Conservation (phyloP, 2,888 invertebrate genomes). For the Epinotia brunnichana region DNA sequence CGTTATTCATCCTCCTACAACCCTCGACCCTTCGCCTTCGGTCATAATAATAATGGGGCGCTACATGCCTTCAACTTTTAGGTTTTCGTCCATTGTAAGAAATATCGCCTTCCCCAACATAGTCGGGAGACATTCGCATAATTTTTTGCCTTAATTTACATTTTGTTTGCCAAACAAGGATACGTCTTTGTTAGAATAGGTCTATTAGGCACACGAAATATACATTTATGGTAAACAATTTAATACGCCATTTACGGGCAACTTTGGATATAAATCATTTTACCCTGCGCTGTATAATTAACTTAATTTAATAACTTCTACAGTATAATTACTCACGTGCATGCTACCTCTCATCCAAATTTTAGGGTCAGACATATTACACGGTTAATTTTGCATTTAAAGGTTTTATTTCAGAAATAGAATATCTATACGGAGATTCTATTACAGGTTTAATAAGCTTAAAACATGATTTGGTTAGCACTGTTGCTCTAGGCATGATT, state of each 20-base stretch:
- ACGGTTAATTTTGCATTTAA: not conserved
- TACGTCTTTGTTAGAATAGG: conserved; percentile 41
- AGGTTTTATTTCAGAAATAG: not conserved
- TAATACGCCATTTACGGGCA: conserved; percentile 35
- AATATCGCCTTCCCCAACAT: conserved; percentile 44
- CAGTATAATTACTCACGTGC: conserved; percentile 46
- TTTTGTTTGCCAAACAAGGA: conserved; percentile 46
- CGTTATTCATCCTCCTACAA: conserved; percentile 58
- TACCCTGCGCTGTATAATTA: conserved; percentile 47
- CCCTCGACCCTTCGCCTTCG: conserved; percentile 54
- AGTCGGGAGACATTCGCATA: conserved; percentile 44
- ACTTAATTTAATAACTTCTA: conserved; percentile 48
- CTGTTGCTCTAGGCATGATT: too few species aligned
- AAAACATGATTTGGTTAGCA: too few species aligned
- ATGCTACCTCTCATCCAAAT: conserved; percentile 37
- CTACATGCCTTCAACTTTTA: conserved; percentile 63
- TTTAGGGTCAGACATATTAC: not conserved
- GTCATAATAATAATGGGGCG: conserved; percentile 59
- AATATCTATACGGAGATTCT: not conserved
- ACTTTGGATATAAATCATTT: conserved; percentile 50
- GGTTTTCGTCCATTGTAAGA: conserved; percentile 57
- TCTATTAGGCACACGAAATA: conserved; percentile 43
- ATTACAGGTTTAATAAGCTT: too few species aligned
- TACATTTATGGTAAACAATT: conserved; percentile 45
- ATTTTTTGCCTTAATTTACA: conserved; percentile 45